These are phyloP conservation scores for Psittacula cyanocephala DNA, from an alignment of 2,113 vertebrate species.

Conservation along the genomic window DNA sequence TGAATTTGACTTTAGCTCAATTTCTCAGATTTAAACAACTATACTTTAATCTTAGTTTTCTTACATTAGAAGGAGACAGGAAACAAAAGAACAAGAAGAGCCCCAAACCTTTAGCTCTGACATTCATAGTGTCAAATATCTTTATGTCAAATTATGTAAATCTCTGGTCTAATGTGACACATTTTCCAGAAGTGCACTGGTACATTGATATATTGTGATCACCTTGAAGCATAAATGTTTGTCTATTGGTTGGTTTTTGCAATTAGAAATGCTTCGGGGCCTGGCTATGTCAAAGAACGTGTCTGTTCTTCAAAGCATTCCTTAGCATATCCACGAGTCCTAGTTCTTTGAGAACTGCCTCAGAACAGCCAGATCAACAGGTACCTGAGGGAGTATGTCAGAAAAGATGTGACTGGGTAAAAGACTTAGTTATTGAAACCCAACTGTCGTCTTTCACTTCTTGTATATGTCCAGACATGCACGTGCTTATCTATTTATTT, in stretches of 20 bases:
- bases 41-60: neutral
- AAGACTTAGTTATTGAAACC: neutral
- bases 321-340: neutral
- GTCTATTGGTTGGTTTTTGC: neutral
- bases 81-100: neutral
- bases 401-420: neutral
- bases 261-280: neutral
- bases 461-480: neutral
- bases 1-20: neutral
- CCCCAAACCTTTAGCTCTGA: neutral
- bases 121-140: neutral
- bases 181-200: neutral
- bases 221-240: neutral
- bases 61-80: neutral
- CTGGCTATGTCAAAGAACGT: neutral
- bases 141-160: neutral
- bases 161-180: neutral
- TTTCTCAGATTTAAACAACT: neutral
- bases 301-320: neutral
- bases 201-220: accelerated
- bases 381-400: neutral
- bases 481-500: neutral
- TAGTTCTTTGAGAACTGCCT: neutral
- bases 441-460: neutral
- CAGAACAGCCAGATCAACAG: neutral